Percentiles rank a stretch among this genome's conserved stretches.
phyloP scores from a whole-genome alignment of 2,888 invertebrate genomes.

The Chouioia cunea region DNA sequence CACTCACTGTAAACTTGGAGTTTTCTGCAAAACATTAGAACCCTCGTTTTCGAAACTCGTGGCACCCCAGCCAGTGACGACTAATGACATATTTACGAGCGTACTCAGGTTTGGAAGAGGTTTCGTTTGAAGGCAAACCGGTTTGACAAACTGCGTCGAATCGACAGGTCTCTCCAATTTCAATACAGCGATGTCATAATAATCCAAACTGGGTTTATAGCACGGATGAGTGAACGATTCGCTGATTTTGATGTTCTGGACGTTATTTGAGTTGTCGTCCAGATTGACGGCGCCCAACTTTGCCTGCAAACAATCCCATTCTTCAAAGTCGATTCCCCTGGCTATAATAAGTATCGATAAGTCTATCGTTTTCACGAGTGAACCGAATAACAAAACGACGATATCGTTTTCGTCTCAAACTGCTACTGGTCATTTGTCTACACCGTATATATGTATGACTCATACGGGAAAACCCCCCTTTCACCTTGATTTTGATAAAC shows the following conservation, averaged over 20 bases:
- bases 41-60: constrained; percentile 48
- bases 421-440: no score
- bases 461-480: no score
- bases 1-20: constrained; percentile 57
- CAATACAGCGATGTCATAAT: constrained; percentile 61
- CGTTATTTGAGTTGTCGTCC: constrained; percentile 29
- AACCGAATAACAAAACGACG: no score
- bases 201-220: constrained; percentile 55
- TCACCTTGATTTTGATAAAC: no score
- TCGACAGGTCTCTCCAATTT: constrained; percentile 52
- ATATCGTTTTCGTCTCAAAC: no score
- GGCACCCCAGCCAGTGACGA: constrained; percentile 60
- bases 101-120: constrained; percentile 45
- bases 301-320: constrained; percentile 50
- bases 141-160: constrained; percentile 52
- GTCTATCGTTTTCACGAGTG: no score
- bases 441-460: no score
- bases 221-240: constrained; percentile 56
- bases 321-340: background rate
- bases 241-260: constrained; percentile 54
- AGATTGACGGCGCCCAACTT: constrained; percentile 58
- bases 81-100: constrained; percentile 49
- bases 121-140: constrained; percentile 60
- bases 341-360: no score
- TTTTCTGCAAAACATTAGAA: constrained; percentile 55